A percentile compares a stretch with the other conserved stretches of the same genome.
phyloP scores from a whole-genome alignment of 2,113 vertebrate genomes.

The Egretta garzetta region DNA sequence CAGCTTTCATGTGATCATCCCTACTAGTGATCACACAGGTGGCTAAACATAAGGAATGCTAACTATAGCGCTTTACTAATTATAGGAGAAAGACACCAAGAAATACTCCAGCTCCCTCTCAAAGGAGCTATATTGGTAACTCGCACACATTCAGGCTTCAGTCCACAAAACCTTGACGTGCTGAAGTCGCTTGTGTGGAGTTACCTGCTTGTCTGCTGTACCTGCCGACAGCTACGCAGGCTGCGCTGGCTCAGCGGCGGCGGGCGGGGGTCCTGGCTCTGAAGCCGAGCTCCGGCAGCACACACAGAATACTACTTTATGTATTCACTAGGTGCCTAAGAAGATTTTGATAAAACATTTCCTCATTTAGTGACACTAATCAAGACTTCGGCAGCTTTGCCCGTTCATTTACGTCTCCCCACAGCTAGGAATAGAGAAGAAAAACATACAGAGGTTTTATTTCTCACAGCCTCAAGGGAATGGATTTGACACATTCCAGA shows the following conservation, averaged over 20 bases:
- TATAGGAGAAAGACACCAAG: not conserved
- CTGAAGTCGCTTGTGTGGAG: not conserved
- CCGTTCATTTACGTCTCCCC: not conserved
- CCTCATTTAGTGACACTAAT: not conserved
- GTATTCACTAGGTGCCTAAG: not conserved
- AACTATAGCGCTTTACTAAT: not conserved
- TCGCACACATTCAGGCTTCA: not conserved
- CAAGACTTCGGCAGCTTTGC: not conserved
- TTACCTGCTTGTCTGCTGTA: not conserved
- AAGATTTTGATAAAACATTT: not conserved
- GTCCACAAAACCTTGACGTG: not conserved
- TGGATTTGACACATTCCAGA: not conserved
- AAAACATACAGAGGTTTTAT: not conserved
- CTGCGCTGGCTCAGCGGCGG: not conserved
- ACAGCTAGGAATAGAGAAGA: not conserved
- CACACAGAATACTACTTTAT: not conserved
- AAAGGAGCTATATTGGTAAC: not conserved
- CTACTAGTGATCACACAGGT: not conserved
- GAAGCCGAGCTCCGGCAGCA: not conserved
- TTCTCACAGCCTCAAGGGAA: not conserved
- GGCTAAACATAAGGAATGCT: conserved; percentile 11
- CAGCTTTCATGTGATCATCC: not conserved
- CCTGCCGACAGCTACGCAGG: not conserved
- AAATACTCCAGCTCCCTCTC: not conserved
- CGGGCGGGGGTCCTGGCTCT: not conserved